phyloP scores from a whole-genome alignment of 2,113 vertebrate species.

The Aplodontia rufa region DNA sequence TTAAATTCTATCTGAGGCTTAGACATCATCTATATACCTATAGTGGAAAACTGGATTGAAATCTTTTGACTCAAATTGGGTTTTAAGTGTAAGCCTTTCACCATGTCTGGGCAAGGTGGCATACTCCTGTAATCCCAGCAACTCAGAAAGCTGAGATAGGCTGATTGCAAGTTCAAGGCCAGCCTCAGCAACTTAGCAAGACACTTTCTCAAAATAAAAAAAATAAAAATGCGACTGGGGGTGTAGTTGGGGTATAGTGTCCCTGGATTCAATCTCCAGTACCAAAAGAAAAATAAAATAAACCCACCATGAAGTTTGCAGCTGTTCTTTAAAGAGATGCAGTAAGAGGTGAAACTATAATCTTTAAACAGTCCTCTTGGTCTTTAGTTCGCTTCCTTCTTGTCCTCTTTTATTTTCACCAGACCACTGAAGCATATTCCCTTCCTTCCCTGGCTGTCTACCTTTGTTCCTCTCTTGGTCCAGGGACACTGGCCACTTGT shows the following conservation, averaged over 20 bases:
- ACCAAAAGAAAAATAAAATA: not conserved
- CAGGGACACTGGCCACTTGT: not conserved
- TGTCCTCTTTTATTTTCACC: not conserved
- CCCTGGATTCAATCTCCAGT: no score
- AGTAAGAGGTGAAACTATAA: not conserved
- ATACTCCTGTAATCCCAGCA: no score
- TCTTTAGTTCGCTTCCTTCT: not conserved
- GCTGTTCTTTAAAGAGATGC: constrained; percentile 11
- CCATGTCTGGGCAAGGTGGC: not conserved
- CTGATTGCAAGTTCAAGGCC: no score
- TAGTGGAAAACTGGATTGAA: not conserved
- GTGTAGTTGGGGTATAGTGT: no score
- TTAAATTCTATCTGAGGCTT: no score
- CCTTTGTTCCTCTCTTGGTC: not conserved
- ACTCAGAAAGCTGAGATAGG: no score
- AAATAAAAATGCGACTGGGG: no score
- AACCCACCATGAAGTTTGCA: not conserved
- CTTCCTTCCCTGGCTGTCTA: not conserved
- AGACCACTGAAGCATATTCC: not conserved
- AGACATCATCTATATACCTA: not conserved
- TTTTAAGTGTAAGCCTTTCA: constrained; percentile 25
- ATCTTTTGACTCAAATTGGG: not conserved
- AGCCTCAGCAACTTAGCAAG: no score
- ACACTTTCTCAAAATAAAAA: no score
- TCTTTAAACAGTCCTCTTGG: not conserved